A percentile compares a stretch with the other conserved stretches of the same genome.
phyloP scores from a whole-genome alignment of 2,113 vertebrate genomes.

The Okapia johnstoni region DNA sequence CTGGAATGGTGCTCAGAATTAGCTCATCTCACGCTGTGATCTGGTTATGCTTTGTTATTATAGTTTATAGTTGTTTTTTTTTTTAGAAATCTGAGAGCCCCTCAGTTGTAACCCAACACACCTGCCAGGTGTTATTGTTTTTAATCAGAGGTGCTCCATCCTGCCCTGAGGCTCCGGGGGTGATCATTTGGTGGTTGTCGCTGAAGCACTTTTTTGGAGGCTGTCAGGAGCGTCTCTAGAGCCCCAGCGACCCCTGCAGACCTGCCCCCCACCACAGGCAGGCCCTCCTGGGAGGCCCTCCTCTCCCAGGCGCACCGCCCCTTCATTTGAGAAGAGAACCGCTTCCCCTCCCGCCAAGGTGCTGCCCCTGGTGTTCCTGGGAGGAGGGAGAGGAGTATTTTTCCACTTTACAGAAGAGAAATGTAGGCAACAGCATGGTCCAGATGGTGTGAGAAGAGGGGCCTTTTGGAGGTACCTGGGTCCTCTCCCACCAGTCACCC shows the following conservation, averaged over 20 bases:
- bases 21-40: neutral
- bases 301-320: accelerated
- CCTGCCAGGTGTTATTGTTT: neutral
- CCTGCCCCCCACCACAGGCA: neutral
- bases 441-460: neutral
- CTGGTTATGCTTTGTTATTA: neutral
- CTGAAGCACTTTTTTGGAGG: neutral
- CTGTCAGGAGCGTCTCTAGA: too few relatives aligned
- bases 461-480: neutral
- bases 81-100: too few relatives aligned
- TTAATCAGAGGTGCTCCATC: neutral
- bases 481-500: neutral
- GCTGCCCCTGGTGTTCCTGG: too few relatives aligned
- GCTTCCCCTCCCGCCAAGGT: neutral
- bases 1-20: neutral
- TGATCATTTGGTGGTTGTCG: accelerated
- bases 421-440: accelerated
- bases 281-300: neutral
- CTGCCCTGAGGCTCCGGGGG: neutral
- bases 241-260: neutral
- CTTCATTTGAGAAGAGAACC: neutral
- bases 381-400: neutral
- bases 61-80: neutral
- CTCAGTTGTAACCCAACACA: neutral
- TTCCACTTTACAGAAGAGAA: neutral